Conservation (phyloP, 2,888 invertebrate species). For the Acrocyrtus sp. region DNA sequence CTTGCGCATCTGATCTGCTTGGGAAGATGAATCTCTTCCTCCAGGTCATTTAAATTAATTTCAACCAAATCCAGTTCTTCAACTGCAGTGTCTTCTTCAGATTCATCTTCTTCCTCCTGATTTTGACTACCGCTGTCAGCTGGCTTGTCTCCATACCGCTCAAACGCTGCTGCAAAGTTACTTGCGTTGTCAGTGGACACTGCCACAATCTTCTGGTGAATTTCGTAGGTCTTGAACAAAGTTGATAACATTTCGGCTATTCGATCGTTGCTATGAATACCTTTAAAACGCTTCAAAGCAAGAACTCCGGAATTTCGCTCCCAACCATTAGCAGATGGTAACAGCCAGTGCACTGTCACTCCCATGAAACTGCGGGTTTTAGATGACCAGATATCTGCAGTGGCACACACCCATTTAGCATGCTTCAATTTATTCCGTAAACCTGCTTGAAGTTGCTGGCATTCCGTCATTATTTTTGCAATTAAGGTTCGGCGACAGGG, state of each 20-base stretch:
- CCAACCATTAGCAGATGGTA: no score
- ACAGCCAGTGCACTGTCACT: neutral
- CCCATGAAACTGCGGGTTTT: neutral
- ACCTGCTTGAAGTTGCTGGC: no score
- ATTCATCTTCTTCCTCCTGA: neutral
- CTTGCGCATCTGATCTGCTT: constrained; percentile 4
- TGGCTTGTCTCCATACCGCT: neutral
- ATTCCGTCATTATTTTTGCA: no score
- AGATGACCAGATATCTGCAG: constrained; percentile 1
- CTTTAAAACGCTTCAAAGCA: neutral
- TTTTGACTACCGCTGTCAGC: no score
- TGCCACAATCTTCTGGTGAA: neutral
- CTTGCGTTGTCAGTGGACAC: neutral
- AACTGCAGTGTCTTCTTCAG: neutral
- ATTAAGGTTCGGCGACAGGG: no score
- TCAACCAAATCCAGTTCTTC: neutral
- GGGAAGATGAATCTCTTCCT: neutral
- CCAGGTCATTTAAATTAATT: no score
- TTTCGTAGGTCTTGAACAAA: neutral
- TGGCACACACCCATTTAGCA: no score
- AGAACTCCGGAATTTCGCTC: neutral
- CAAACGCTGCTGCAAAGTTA: neutral
- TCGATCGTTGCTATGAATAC: neutral
- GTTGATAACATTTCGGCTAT: neutral
- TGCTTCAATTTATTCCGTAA: no score